These are phyloP conservation scores for Tiliqua scincoides DNA, from an alignment of 2,113 vertebrate genomes.

Conservation along the genomic window DNA sequence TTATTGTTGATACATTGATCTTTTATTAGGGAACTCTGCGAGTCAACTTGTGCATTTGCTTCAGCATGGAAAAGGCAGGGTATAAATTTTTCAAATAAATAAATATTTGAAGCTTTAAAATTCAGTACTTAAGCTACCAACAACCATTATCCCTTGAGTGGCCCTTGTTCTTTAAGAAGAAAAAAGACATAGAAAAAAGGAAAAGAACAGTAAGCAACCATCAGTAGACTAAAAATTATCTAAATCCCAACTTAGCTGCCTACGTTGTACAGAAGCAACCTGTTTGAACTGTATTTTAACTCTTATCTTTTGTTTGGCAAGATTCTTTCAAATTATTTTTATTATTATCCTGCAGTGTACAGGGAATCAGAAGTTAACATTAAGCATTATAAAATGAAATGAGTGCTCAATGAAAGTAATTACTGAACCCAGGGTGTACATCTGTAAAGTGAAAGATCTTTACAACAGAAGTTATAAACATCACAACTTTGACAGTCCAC, in stretches of 20 bases:
- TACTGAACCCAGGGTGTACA: conserved; percentile 5
- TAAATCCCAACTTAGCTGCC: conserved; percentile 49
- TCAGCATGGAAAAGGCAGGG: too few relatives aligned
- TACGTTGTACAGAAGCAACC: conserved; percentile 46
- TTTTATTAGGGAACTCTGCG: too few relatives aligned
- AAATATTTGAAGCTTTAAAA: conserved; percentile 37
- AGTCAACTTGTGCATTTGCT: too few relatives aligned
- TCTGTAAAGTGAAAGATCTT: conserved; percentile 12
- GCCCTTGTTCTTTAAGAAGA: conserved; percentile 40
- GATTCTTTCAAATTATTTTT: conserved; percentile 36
- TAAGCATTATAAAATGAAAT: conserved; percentile 24
- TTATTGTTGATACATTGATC: too few relatives aligned
- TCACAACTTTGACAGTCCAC: conserved; percentile 6
- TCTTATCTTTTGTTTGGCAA: conserved; percentile 49
- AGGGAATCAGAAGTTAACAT: conserved; percentile 50
- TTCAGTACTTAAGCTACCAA: conserved; percentile 7
- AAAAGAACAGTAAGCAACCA: conserved; percentile 34
- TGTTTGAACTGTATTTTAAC: conserved; percentile 51
- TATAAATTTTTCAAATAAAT: too few relatives aligned
- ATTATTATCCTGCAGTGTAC: conserved; percentile 53
- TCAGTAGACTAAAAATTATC: conserved; percentile 44
- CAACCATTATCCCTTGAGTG: conserved; percentile 45
- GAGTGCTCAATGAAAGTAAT: conserved; percentile 29
- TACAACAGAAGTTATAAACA: conserved; percentile 32
- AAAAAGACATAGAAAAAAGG: not conserved